Base-by-base conservation (phyloP, 2,113 vertebrate species). In the Oreochromis niloticus region DNA sequence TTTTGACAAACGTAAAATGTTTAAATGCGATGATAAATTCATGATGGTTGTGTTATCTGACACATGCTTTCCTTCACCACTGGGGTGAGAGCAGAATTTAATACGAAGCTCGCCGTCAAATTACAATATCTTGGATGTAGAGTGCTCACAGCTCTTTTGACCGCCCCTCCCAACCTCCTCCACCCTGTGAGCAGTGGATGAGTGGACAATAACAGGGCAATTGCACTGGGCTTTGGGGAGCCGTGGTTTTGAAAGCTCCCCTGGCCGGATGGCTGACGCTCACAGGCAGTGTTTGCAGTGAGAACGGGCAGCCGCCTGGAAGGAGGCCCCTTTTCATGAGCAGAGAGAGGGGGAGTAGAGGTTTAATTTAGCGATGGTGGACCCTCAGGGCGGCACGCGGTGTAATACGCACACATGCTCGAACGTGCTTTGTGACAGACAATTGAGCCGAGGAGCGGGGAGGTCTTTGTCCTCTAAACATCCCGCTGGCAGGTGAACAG, bases 161-260 rank as follows among this genome's bases (percentile, higher is more conserved):
- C 78, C 5, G 27, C 12, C 7, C 66, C 48, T 13, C 84, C 88
- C 85, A 46, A 57, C 80, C 36, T 61, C 80, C 80, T 56, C 73
- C 89, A 75, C 80, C 84, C 71, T 84, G 75, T 90, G 92, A 94
- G 91, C 91, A 93, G 92, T 88, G 91, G 93, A 94, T 95, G 95
- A 96, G 91, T 96, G 94, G 95, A 96, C 96, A 97, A 96, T 96
- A 96, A 95, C 90, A 90, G 96, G 95, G 94, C 96, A 96, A 96
- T 97, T 97, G 96, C 94, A 89, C 94, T 96, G 96, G 96, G 96
- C 95, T 96, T 97, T 94, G 66, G 96, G 96, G 96, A 96, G 73
- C 17, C 24, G 78, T 59, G 75, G 83, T 87, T 95, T 82, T 34
- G 78, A 94, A 92, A 54, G 82, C 89, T 91, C 85, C 90, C 85